Percentiles rank a stretch among this genome's conserved stretches.
Conservation (phyloP, 2,113 vertebrate genomes). For the human (Homo sapiens) region DNA sequence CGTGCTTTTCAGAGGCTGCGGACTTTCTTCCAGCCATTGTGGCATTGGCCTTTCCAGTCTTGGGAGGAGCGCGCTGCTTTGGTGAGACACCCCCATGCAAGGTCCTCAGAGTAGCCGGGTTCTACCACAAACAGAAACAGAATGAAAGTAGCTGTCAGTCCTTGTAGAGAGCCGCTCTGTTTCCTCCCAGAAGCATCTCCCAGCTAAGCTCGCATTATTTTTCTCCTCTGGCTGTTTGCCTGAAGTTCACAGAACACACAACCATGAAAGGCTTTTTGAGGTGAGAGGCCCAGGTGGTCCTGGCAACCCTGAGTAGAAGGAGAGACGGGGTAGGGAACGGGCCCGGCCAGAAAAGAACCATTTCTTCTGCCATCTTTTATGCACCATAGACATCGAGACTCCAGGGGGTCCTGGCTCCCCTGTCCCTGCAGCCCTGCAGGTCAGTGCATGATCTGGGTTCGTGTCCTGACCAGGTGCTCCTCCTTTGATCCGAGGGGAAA, state of each 20-base stretch:
- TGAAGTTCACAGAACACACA: too few species aligned
- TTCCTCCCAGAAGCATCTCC: neutral
- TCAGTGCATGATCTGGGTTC: neutral
- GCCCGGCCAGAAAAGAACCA: neutral
- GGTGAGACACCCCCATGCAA: neutral
- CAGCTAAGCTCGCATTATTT: neutral
- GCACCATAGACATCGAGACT: neutral
- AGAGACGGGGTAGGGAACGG: neutral
- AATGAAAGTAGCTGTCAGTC: fast-evolving
- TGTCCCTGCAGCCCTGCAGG: neutral
- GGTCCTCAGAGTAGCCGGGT: neutral
- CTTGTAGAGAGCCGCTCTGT: fast-evolving
- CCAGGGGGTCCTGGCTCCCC: fast-evolving
- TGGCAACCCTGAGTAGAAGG: neutral
- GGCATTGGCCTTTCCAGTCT: neutral
- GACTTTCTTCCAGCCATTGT: neutral
- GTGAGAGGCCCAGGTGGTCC: neutral
- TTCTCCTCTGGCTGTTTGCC: neutral
- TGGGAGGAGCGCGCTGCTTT: neutral
- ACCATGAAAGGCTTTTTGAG: neutral
- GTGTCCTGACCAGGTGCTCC: fast-evolving
- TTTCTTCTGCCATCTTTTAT: neutral
- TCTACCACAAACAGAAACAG: neutral
- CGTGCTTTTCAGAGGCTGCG: neutral
- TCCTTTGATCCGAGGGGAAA: neutral